phyloP scores from a whole-genome alignment of 1,140 invertebrate genomes.

The Aplysia californica region DNA sequence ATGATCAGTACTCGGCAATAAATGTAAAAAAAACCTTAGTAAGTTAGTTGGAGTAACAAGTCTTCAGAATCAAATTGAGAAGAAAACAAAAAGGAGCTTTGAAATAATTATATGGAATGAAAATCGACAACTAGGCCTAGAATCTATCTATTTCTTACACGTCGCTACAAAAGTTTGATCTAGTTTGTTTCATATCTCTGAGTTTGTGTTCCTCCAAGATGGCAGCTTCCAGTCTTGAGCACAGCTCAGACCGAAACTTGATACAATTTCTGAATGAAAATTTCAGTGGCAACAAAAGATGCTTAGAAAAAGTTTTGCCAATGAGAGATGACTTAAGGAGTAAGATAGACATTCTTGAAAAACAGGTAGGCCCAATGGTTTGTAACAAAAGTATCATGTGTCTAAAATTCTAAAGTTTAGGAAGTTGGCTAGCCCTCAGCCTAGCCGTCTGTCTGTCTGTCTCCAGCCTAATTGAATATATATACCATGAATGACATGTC shows the following conservation, averaged over 20 bases:
- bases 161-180: too few relatives aligned
- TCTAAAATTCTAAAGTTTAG: neutral
- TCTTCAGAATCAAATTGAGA: too few relatives aligned
- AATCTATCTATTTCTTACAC: too few relatives aligned
- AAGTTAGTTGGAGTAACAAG: too few relatives aligned
- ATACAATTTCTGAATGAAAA: conserved; percentile 70
- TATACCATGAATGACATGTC: neutral
- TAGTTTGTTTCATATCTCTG: too few relatives aligned
- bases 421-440: neutral
- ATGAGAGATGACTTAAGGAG: conserved; percentile 64
- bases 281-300: conserved; percentile 70
- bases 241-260: conserved; percentile 40
- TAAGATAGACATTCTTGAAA: conserved; percentile 70
- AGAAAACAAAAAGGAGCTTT: too few relatives aligned
- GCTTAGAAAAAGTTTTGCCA: conserved; percentile 63
- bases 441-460: too few relatives aligned
- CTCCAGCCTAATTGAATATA: neutral
- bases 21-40: too few relatives aligned
- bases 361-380: conserved; percentile 67
- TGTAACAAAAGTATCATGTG: neutral
- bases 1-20: too few relatives aligned
- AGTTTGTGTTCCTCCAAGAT: too few relatives aligned
- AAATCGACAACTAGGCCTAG: too few relatives aligned
- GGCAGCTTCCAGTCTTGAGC: conserved; percentile 52
- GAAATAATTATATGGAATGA: too few relatives aligned